Evolutionary conservation across 2,797 vertebrate genomes (phyloP), one percentile per base, ranked within the genome.

Genomic region (Antennarius maculatus): DNA sequence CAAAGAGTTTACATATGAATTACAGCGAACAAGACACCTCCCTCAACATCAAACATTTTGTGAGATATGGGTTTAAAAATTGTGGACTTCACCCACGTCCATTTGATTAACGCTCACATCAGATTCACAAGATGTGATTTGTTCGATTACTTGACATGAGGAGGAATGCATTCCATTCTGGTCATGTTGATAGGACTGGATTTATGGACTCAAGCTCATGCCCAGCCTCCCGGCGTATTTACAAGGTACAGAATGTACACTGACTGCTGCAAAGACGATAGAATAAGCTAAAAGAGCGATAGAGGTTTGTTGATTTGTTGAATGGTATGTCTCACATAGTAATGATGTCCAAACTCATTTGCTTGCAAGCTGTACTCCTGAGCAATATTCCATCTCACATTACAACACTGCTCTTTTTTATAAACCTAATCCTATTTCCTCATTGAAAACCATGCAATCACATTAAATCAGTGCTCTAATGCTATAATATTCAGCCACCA

Each of bases 371-470:
- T 43, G 37, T 3, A 39, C 47, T 11, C 18, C 62, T 17, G 43
- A 53, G n/a, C 29, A 52, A 45, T 41, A 17, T 23, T 62, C 41
- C 49, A 28, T 46, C 55, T 46, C 9, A 50, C 7, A 63, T 39
- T 17, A 16, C 16, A 45, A 28, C 61, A 46, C 28, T 34, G 41
- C 54, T 66, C 45, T 17, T 47, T 46, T 61, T 65, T 41, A 51
- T 31, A 52, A 73, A 59, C 27, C n/a, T 54, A 66, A 69, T 73
- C 57, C 76, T 1, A 49, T 61, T 62, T 74, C 62, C 65, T 45
- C 7, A 8, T 52, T 78, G 64, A 73, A 85, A 84, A 61, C 63
- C 60, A 66, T 66, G 65, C 65, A 74, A 76, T 81, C 10, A 54
- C 46, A 66, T 71, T 76, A 66, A 84, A 74, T 71, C 74, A 74